These are phyloP conservation scores for Lemur catta DNA, from an alignment of 2,797 vertebrate species.

Conservation along the genomic window DNA sequence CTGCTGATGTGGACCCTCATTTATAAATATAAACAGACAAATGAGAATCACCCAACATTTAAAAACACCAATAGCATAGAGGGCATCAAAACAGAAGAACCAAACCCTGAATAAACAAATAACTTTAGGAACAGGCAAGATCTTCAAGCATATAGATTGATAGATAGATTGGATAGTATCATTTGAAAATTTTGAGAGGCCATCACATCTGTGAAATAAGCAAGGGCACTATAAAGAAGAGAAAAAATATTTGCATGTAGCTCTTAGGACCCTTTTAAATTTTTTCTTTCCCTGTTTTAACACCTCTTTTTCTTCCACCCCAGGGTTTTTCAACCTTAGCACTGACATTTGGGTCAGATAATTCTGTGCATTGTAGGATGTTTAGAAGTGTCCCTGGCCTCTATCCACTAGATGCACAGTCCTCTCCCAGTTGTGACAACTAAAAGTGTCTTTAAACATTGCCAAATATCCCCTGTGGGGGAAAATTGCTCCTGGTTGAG, in stretches of 20 bases:
- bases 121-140: background rate
- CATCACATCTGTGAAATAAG: background rate
- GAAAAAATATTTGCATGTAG: background rate
- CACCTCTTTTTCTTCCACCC: background rate
- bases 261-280: background rate
- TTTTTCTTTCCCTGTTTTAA: background rate
- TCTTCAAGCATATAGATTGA: background rate
- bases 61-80: background rate
- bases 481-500: background rate
- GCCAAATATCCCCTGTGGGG: background rate
- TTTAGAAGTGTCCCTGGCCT: background rate
- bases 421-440: background rate
- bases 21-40: slow-evolving; percentile 6
- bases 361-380: background rate
- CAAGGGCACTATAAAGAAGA: background rate
- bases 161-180: background rate
- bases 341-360: background rate
- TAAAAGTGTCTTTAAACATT: background rate
- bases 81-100: background rate
- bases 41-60: background rate
- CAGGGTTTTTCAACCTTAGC: background rate
- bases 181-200: slow-evolving; percentile 1
- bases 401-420: background rate
- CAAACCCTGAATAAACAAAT: background rate
- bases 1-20: background rate